Evolutionary conservation across 1,140 invertebrate species (phyloP).

Genomic region (Diploscapter pachys): DNA sequence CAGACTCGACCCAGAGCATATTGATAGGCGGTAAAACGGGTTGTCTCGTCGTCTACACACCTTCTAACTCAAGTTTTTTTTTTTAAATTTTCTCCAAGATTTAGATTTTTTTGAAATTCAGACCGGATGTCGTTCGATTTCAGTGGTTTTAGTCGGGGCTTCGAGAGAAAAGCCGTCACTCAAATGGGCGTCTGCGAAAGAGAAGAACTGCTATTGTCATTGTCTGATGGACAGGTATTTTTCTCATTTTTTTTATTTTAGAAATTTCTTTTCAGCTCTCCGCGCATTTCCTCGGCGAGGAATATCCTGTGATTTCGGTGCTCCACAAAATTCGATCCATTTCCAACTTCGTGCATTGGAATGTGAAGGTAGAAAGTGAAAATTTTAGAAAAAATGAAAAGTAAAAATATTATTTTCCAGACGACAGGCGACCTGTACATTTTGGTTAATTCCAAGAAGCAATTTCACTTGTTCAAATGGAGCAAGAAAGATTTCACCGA

Average conservation of each 20-base stretch:
- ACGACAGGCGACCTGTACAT: constrained; percentile 19
- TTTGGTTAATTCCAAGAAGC: constrained; percentile 13
- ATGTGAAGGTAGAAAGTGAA: background rate
- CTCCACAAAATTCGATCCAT: constrained; percentile 18
- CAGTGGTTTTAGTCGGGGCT: background rate
- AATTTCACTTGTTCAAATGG: constrained; percentile 23
- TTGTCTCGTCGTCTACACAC: constrained; percentile 13
- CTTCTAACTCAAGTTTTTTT: background rate
- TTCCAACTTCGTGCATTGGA: constrained; percentile 6
- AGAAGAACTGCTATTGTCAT: constrained; percentile 20
- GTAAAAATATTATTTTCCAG: background rate
- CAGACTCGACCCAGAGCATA: constrained; percentile 25
- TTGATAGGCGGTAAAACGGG: constrained; percentile 20
- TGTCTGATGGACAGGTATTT: constrained; percentile 19
- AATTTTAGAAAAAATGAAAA: background rate
- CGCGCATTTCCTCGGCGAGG: constrained; percentile 22
- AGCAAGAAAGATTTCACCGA: constrained; percentile 24
- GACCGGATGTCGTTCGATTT: background rate
- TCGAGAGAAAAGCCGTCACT: constrained; percentile 14
- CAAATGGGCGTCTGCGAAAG: constrained; percentile 12
- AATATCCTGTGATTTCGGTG: constrained; percentile 16
- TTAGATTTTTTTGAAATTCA: background rate
- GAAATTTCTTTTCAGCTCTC: constrained; percentile 6
- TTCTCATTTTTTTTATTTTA: background rate
- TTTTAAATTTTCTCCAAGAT: constrained; percentile 3